These are phyloP conservation scores for Chromobotia macracanthus DNA, from an alignment of 2,797 vertebrate species.

Conservation along the genomic window DNA sequence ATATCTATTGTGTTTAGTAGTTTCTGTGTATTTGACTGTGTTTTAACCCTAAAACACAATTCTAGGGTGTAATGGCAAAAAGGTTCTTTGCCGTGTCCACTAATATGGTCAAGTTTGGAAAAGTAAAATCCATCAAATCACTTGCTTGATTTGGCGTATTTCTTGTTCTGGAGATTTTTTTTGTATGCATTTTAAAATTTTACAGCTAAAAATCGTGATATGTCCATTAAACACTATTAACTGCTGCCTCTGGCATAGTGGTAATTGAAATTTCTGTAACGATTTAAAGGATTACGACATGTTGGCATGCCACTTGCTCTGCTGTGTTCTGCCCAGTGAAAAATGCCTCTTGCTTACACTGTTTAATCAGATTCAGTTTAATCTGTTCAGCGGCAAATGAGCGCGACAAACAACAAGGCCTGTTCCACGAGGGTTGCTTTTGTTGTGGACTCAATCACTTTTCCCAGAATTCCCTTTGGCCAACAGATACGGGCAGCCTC, in stretches of 20 bases:
- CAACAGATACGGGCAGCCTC: conserved; percentile 42
- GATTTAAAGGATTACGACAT: conserved; percentile 52
- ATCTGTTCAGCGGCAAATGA: conserved; percentile 37
- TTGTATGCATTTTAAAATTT: too few relatives aligned
- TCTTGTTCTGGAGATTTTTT: too few relatives aligned
- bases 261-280: conserved; percentile 36
- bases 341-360: conserved; percentile 27
- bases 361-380: conserved; percentile 43
- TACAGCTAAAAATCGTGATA: neutral
- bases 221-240: conserved; percentile 17
- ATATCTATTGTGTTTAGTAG: too few relatives aligned
- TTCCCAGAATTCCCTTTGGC: conserved; percentile 21
- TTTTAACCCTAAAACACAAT: too few relatives aligned
- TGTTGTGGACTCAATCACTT: conserved; percentile 20
- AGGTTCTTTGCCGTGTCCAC: too few relatives aligned
- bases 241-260: conserved; percentile 26
- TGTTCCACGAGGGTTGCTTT: conserved; percentile 17
- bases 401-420: conserved; percentile 11
- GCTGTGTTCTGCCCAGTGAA: conserved; percentile 29
- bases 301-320: conserved; percentile 18
- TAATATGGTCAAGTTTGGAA: too few relatives aligned
- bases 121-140: too few relatives aligned
- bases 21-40: too few relatives aligned
- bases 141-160: too few relatives aligned
- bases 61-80: too few relatives aligned